Base-by-base conservation (phyloP, 2,888 invertebrate genomes). In the Molanna angustata region DNA sequence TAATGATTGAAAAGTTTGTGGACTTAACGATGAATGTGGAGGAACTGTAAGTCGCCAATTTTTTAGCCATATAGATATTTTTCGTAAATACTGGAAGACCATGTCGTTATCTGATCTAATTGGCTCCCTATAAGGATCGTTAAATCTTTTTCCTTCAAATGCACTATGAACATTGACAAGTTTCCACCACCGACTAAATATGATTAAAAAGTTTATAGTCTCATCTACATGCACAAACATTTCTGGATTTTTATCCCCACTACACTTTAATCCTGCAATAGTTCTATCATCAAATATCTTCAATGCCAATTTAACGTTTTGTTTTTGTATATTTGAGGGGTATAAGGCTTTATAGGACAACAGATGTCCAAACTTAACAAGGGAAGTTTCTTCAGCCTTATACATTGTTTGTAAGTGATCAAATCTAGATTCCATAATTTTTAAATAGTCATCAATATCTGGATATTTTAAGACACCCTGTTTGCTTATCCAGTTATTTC, bases 271-370 rank as follows among this genome's bases (percentile, higher is more conserved):
- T 11, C 41, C 41, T 3, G 41, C 41, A 41, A 41, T 41, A 11
- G 41, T 17, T 20, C 21, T 41, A 19, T 41, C 41, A 41, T 41
- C 21, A 41, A 41, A 41, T n/a, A 18, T 4, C n/a, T 35, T 35
- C 14, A 35, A n/a, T 11, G 13, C 35, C 14, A 35, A 35, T 35
- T 35, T 35, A 2, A 41, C 41, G 20, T 41, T 41, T 41, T 41
- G 41, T 20, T 41, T 41, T 20, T 41, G 41, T 3, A 41, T 18
- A 20, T 21, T 41, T 2, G 19, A 19, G n/a, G 41, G 41, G 14
- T 41, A 41, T 20, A 41, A 19, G 6, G 41, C 41, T 41, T 41
- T 41, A 20, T 41, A 41, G 11, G 39, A 39, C 17, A 39, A 17
- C 39, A 27, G 11, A 27, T 27, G 27, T 7, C 7, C 27, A 27